Evolutionary conservation across 1,140 invertebrate species (phyloP), one percentile per base, ranked within the genome.

Genomic region (Trachymyrmex septentrionalis): DNA sequence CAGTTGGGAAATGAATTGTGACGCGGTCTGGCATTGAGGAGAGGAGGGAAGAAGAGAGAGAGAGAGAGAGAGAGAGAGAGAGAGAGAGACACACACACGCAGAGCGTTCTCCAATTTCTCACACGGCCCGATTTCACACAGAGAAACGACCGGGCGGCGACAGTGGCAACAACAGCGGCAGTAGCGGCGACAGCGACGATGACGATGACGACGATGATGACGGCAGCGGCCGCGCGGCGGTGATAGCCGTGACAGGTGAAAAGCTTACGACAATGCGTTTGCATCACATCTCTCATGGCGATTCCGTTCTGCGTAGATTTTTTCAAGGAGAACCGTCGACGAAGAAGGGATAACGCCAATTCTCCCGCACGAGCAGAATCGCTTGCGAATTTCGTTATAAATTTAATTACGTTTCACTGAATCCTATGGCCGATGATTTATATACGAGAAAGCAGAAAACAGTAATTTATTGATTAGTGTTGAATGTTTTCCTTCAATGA

Each of bases 1-100:
- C 85, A 85, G 66, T 92, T 91, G 86, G 82, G 87, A 92, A 90
- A 91, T 90, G 87, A 88, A 86, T 91, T 86, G 88, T 84, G 90
- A 89, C 88, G 86, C 87, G 66, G 76, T 57, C 16, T 91, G 86
- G 88, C 89, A 91, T 91, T 86, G 80, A 84, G 78, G 55, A 86
- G 66, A 86, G 77, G 34, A 80, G 24, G 85, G 71, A 61, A 44
- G 50, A 30, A 75, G 55, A 84, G 71, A 50, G 24, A n/a, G n/a
- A n/a, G n/a, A n/a, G n/a, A n/a, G n/a, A n/a, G n/a, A n/a, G n/a
- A n/a, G n/a, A n/a, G n/a, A n/a, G n/a, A n/a, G n/a, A n/a, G n/a
- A n/a, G n/a, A n/a, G n/a, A n/a, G n/a, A n/a, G n/a, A n/a, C n/a
- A 61, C 44, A 85, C 64, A 44, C 48, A 38, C 27, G 34, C 50